Evolutionary conservation across 2,797 vertebrate genomes (phyloP).

Genomic region (Pseudomugil gertrudae): DNA sequence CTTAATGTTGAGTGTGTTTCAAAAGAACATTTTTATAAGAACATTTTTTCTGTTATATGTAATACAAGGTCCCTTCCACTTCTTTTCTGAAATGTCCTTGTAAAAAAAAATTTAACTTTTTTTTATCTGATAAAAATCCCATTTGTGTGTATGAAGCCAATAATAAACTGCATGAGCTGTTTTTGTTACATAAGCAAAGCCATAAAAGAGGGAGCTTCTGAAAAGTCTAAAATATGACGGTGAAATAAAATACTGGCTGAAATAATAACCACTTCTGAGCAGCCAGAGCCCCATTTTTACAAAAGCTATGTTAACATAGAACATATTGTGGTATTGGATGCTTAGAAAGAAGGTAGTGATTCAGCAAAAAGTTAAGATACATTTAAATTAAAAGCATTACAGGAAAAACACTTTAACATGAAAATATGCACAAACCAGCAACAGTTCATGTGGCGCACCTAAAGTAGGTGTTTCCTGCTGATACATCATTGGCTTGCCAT

Average conservation of each 20-base stretch:
- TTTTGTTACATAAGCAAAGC: not conserved
- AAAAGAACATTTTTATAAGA: no score
- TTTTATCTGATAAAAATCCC: not conserved
- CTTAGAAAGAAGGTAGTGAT: no score
- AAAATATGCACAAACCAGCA: slow-evolving; percentile 8
- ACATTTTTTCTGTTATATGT: not conserved
- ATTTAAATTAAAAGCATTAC: no score
- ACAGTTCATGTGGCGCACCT: slow-evolving; percentile 6
- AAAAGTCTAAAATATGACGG: not conserved
- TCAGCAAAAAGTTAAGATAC: no score
- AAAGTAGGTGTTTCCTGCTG: slow-evolving; percentile 13
- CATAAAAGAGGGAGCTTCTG: no score
- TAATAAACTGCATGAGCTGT: not conserved
- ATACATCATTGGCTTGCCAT: slow-evolving; percentile 14
- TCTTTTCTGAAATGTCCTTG: not conserved
- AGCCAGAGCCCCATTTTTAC: not conserved
- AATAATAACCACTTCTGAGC: not conserved
- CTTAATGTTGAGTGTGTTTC: not conserved
- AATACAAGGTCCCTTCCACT: not conserved
- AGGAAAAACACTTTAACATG: no score
- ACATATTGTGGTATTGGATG: no score
- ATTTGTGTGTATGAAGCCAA: not conserved
- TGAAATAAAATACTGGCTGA: not conserved
- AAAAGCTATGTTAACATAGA: not conserved
- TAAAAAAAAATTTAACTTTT: not conserved